A percentile compares a stretch with the other conserved stretches of the same genome.
Evolutionary conservation across 1,140 invertebrate species (phyloP).

Genomic region (Lasioglossum albipes): DNA sequence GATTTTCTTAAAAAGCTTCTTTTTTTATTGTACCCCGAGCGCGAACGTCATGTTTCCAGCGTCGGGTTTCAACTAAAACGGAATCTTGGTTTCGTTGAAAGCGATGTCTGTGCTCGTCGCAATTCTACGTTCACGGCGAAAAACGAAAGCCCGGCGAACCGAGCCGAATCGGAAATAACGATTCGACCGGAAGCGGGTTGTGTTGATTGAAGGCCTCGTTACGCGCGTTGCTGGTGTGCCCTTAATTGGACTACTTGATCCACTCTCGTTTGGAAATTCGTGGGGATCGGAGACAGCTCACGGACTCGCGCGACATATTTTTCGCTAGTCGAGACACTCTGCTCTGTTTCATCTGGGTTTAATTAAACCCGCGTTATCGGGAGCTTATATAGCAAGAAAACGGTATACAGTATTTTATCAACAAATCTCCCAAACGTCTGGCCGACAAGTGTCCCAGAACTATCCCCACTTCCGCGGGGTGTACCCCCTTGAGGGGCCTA

Average conservation of each 20-base stretch:
- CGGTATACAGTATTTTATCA: too few relatives aligned
- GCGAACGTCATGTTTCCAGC: not conserved
- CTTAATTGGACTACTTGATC: not conserved
- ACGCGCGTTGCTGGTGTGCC: not conserved
- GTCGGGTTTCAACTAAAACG: too few relatives aligned
- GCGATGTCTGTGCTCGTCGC: too few relatives aligned
- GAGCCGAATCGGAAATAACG: constrained; percentile 30
- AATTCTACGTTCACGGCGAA: not conserved
- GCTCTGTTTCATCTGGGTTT: not conserved
- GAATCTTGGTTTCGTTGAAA: too few relatives aligned
- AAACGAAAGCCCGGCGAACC: not conserved
- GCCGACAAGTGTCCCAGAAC: too few relatives aligned
- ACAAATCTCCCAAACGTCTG: too few relatives aligned
- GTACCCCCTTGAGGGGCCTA: too few relatives aligned
- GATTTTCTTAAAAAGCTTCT: not conserved
- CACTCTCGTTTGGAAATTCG: not conserved
- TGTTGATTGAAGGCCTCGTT: not conserved
- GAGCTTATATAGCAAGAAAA: too few relatives aligned
- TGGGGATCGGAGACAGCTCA: not conserved
- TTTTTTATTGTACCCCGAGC: not conserved
- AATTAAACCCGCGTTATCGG: too few relatives aligned
- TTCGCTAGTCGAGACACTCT: not conserved
- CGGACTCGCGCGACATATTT: not conserved
- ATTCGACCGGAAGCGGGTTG: not conserved
- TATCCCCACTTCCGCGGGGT: too few relatives aligned